Base-by-base conservation (phyloP, 2,113 vertebrate species). In the Leucosticte australis region DNA sequence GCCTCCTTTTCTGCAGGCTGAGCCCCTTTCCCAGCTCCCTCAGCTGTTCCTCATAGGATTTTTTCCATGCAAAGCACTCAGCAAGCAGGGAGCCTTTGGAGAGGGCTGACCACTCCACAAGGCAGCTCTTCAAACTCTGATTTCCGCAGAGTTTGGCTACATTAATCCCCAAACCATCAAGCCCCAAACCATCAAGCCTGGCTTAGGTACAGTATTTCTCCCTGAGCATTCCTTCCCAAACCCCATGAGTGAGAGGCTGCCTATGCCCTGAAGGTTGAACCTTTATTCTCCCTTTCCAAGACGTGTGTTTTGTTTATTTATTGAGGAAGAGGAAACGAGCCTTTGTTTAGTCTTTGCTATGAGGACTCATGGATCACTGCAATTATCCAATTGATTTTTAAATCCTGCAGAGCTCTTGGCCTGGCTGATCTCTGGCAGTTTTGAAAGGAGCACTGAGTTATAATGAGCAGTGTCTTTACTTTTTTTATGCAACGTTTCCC, bases 361-460 rank as follows among this genome's bases (percentile, higher is more conserved):
- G 91, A 80, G 2, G 23, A 92, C 55, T 65, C 91, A 70, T 79
- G 75, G 93, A 94, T 95, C 90, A 70, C 65, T 70, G 9, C 69
- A 91, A 94, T 94, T 77, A 92, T 83, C 37, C 55, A 70, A 50
- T 44, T 89, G 91, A 90, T 83, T 96, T 91, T 64, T 80, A 87
- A 94, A 83, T 80, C 89, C 67, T 46, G 22, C 74, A 39, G 27
- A 65, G 62, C 41, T 87, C 57, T 65, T 46, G 63, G 74, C 65
- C 59, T 85, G 3, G 0, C 21, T 68, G 65, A 17, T 89, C 53
- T 37, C 69, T 84, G 37, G 37, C 42, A 42, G 50, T n/a, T 90
- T 39, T 59, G 52, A 57, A 73, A 63, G 46, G 49, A 79, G 21
- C 23, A 2, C 30, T 37, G 79, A 81, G 53, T 37, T 64, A 42